Base-by-base conservation (phyloP, 2,113 vertebrate genomes). In the Danionella cerebrum region DNA sequence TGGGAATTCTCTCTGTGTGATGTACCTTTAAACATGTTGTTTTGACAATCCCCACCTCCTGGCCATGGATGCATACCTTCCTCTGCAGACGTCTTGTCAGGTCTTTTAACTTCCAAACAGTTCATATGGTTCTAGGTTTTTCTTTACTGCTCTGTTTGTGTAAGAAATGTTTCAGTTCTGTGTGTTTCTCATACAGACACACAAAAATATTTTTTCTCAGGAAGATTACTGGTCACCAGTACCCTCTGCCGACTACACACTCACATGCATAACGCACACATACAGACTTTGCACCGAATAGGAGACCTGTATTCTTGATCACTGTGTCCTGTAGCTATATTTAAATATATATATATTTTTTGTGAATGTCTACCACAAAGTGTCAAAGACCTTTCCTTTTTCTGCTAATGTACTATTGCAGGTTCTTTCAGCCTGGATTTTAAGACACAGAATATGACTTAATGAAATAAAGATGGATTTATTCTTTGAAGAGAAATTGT, bases 341-440 rank as follows among this genome's bases (percentile, higher is more conserved):
- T 51, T 71, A 64, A 24, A 63, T 65, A 70, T 48, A 70, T 73
- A 69, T 70, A 63, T 84, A 80, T 84, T 86, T 86, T 82, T 89
- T 85, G 87, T 89, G 83, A 88, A 85, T 87, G 86, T 88, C 77
- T 73, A 79, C 83, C 84, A 87, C 84, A 84, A 84, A 82, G 79
- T 88, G 81, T 87, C 83, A 82, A 84, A 82, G 77, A 71, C 75
- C 82, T 80, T 83, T 78, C 65, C 78, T 54, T 57, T 22, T 80
- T 83, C 74, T 85, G 80, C 82, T 83, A 65, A 85, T 85, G 80
- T 85, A 82, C 70, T 82, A 79, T 44, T 48, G 82, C 67, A 73
- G 75, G 65, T 63, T 72, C 76, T 58, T 71, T 50, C 27, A 64
- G 63, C 55, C 71, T 22, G 52, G 64, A 47, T 76, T 82, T 76